Evolutionary conservation across 2,113 vertebrate species (phyloP).

Genomic region (Circaetus gallicus): DNA sequence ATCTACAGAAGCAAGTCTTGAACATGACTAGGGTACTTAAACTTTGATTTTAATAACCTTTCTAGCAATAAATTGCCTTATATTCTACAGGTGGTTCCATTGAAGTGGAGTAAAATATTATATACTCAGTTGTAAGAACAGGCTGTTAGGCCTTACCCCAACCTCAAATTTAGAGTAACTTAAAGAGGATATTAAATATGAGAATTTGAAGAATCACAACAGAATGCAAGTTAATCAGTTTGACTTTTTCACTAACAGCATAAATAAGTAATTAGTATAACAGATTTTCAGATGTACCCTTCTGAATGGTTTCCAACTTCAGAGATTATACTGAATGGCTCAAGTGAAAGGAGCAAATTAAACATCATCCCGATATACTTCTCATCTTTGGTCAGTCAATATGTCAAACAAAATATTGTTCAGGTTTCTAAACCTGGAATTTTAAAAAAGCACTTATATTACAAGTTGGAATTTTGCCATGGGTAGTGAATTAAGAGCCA

Average conservation of each 20-base stretch:
- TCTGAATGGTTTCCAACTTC: neutral
- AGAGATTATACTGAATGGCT: neutral
- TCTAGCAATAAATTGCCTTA: neutral
- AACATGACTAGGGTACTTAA: neutral
- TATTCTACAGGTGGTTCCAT: neutral
- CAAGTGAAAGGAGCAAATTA: neutral
- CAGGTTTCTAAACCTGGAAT: neutral
- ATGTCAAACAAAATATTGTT: neutral
- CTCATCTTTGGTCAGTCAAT: neutral
- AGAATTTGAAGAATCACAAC: neutral
- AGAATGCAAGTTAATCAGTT: neutral
- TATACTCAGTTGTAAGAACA: neutral
- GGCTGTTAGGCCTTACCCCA: neutral
- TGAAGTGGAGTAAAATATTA: neutral
- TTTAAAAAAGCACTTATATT: neutral
- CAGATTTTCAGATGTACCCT: neutral
- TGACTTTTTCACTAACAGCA: neutral
- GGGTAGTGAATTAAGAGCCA: neutral
- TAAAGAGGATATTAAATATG: neutral
- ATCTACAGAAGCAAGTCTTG: neutral
- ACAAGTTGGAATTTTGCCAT: neutral
- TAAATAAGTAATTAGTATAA: neutral
- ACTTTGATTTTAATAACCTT: neutral
- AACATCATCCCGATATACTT: neutral
- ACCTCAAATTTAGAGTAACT: neutral